Percentiles rank a stretch among this genome's conserved stretches.
These are phyloP conservation scores for Orycteropus afer DNA, from an alignment of 2,113 vertebrate genomes.

Conservation along the genomic window DNA sequence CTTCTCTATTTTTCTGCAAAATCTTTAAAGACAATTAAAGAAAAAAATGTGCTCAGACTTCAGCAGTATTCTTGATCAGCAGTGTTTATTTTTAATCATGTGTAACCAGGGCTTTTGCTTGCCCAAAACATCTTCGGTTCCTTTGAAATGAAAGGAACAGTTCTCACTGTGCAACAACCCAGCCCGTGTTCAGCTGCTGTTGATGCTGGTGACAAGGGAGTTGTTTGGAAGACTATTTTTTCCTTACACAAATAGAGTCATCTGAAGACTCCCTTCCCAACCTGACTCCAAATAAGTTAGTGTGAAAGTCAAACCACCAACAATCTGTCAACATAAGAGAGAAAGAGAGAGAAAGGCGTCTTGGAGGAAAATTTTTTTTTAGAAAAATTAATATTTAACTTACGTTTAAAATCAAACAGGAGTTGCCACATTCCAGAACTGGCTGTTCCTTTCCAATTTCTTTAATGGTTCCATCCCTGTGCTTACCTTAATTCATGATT, in stretches of 20 bases:
- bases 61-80: not conserved
- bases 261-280: slow-evolving; percentile 64
- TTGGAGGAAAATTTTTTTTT: slow-evolving; percentile 40
- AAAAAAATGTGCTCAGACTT: not conserved
- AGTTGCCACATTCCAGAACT: slow-evolving; percentile 65
- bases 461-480: slow-evolving; percentile 64
- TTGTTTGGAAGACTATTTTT: slow-evolving; percentile 81
- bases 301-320: slow-evolving; percentile 77
- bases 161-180: slow-evolving; percentile 83
- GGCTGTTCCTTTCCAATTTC: slow-evolving; percentile 74
- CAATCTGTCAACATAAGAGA: slow-evolving; percentile 77
- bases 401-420: slow-evolving; percentile 65
- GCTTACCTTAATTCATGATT: slow-evolving; percentile 70
- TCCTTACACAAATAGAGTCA: slow-evolving; percentile 77
- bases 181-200: slow-evolving; percentile 78
- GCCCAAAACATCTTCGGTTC: slow-evolving; percentile 71
- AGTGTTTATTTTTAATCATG: slow-evolving; percentile 73
- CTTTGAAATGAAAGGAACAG: slow-evolving; percentile 85
- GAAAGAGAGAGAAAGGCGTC: slow-evolving; percentile 45
- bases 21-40: not conserved
- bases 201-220: slow-evolving; percentile 81
- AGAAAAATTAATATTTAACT: slow-evolving; percentile 82
- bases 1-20: not conserved
- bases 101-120: slow-evolving; percentile 66
- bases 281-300: slow-evolving; percentile 33